phyloP scores from a whole-genome alignment of 2,888 invertebrate species.

The Bombylius discolor region DNA sequence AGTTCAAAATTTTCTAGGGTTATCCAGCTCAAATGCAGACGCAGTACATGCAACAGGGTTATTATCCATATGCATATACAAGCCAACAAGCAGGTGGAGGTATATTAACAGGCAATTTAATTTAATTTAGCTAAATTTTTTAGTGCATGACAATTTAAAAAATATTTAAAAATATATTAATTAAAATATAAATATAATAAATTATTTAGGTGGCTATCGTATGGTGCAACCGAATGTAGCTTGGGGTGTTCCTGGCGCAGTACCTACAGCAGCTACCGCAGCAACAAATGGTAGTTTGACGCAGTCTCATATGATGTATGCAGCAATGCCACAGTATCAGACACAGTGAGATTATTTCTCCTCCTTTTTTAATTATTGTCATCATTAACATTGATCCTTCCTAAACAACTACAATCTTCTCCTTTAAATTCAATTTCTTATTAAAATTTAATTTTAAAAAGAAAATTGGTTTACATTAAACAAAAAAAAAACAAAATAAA shows the following conservation, averaged over 20 bases:
- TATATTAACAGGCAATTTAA: slow-evolving; percentile 25
- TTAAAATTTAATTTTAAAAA: background rate
- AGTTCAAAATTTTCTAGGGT: slow-evolving; percentile 39
- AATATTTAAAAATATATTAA: no score
- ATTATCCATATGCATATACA: slow-evolving; percentile 54
- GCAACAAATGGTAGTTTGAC: slow-evolving; percentile 43
- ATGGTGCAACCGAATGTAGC: slow-evolving; percentile 46
- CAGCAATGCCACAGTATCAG: slow-evolving; percentile 70
- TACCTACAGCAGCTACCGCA: slow-evolving; percentile 40
- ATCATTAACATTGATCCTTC: background rate
- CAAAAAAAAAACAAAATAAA: background rate
- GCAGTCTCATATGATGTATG: slow-evolving; percentile 54
- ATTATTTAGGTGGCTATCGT: slow-evolving; percentile 41
- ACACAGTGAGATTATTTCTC: slow-evolving; percentile 51
- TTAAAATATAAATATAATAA: background rate
- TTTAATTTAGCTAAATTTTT: background rate
- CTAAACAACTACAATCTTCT: background rate
- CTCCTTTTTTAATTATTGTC: background rate
- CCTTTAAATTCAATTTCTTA: background rate
- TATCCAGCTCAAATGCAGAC: slow-evolving; percentile 62
- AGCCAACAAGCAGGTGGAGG: slow-evolving; percentile 52
- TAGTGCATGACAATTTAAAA: no score
- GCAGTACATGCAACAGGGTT: slow-evolving; percentile 67
- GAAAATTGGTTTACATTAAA: background rate
- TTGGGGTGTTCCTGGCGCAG: slow-evolving; percentile 41